Conservation (phyloP, 1,140 invertebrate species). For the Drosophila pachea region DNA sequence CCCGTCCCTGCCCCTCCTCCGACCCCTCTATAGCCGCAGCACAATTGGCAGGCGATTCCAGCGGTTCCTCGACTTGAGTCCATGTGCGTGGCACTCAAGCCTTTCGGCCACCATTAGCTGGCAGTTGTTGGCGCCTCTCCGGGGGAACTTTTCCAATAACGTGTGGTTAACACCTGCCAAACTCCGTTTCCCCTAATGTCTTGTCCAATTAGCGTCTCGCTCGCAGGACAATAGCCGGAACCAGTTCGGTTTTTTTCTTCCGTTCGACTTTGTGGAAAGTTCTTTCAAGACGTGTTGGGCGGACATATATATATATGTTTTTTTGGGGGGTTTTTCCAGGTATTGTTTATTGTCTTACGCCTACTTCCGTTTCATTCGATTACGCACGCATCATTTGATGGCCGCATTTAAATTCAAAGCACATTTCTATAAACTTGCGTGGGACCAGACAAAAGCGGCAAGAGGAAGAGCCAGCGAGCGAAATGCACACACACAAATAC, state of each 20-base stretch:
- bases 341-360: constrained; percentile 9
- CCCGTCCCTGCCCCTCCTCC: too few relatives aligned
- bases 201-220: constrained; percentile 7
- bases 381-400: constrained; percentile 42
- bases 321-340: not conserved
- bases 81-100: too few relatives aligned
- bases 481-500: constrained; percentile 42
- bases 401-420: constrained; percentile 68
- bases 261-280: not conserved
- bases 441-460: constrained; percentile 3
- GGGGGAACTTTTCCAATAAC: not conserved
- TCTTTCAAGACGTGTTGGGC: constrained; percentile 24
- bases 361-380: constrained; percentile 34
- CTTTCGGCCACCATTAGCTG: not conserved
- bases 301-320: too few relatives aligned
- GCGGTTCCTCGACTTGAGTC: too few relatives aligned
- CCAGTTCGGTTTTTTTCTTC: not conserved
- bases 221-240: not conserved
- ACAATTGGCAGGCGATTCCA: too few relatives aligned
- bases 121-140: too few relatives aligned
- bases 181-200: not conserved
- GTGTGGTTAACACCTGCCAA: not conserved
- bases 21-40: too few relatives aligned
- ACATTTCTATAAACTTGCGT: constrained; percentile 50
- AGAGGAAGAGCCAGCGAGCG: constrained; percentile 6